Base-by-base conservation (phyloP, 2,888 invertebrate species). In the Camptogramma bilineatum region DNA sequence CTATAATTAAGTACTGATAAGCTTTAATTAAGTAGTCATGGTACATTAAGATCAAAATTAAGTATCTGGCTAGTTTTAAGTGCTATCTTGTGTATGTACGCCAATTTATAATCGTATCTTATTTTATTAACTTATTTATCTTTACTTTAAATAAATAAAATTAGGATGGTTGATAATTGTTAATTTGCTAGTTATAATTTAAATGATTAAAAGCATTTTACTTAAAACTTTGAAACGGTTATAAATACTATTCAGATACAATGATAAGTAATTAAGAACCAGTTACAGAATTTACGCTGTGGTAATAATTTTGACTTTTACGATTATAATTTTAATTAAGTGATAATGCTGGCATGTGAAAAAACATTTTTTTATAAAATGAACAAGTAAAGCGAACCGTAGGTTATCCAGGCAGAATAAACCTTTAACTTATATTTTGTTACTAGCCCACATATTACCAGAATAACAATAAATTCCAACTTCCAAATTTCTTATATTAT, bases 171-270 rank as follows among this genome's bases (percentile, higher is more conserved):
- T 34, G 50, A 50, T 46, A 44, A 42, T 42, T 54, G 10, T 21
- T 58, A 47, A 58, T 54, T 58, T 44, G 28, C 19, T 44, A 39
- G 28, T 57, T 57, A 57, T 63, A 57, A 57, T 53, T 52, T 47
- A 21, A 53, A 31, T 19, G 42, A 52, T 62, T 42, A 39, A 39
- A 39, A 28, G 5, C 13, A 13, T 39, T 39, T 39, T 34, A 10
- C 13, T 39, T n/a, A n/a, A n/a, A 13, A 39, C 34, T 1, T 39
- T 2, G 34, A 39, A 10, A 28, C 7, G 34, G 34, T 13, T 39
- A 39, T 13, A 39, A 1, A 39, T 39, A 39, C 46, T 2, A 13
- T 18, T 28, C 42, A 44, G 42, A 24, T 42, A 60, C 28, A 2
- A 62, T 34, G 48, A 18, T 51, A 52, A 52, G 46, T 62, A 52